Conservation (phyloP, 2,113 vertebrate genomes). For the Siphamia tubifer region DNA sequence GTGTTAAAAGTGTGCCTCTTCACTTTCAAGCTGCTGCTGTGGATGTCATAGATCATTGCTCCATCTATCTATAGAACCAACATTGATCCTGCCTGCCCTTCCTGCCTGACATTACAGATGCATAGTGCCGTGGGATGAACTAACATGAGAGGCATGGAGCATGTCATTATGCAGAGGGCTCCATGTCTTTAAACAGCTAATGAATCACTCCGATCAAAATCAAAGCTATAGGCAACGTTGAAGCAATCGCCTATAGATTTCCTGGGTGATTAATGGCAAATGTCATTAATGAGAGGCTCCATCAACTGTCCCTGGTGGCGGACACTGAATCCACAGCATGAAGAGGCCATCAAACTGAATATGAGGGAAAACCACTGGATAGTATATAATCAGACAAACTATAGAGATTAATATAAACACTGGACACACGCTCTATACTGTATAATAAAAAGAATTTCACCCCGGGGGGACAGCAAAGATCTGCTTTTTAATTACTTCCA, state of each 20-base stretch:
- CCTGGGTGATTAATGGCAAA: conserved; percentile 39
- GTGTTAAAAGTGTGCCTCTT: conserved; percentile 51
- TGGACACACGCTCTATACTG: neutral
- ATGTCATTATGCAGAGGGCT: conserved; percentile 48
- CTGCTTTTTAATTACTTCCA: neutral
- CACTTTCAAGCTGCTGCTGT: conserved; percentile 38
- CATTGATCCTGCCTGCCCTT: conserved; percentile 70
- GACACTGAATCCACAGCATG: neutral
- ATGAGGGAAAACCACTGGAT: neutral
- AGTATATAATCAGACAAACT: neutral
- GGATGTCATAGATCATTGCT: conserved; percentile 70
- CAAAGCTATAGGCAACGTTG: conserved; percentile 47
- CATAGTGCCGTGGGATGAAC: conserved; percentile 24
- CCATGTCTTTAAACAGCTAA: conserved; percentile 55
- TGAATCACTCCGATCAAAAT: conserved; percentile 61
- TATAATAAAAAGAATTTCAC: too few species aligned
- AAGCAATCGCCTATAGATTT: conserved; percentile 39
- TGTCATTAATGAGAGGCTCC: conserved; percentile 34
- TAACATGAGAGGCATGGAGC: conserved; percentile 37
- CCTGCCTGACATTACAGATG: conserved; percentile 62
- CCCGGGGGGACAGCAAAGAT: too few species aligned
- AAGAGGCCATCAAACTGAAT: neutral
- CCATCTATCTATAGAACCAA: conserved; percentile 72
- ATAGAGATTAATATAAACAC: neutral
- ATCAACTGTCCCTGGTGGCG: neutral